These are phyloP conservation scores for Drosophila melanica DNA, from an alignment of 1,140 invertebrate genomes.

Conservation along the genomic window DNA sequence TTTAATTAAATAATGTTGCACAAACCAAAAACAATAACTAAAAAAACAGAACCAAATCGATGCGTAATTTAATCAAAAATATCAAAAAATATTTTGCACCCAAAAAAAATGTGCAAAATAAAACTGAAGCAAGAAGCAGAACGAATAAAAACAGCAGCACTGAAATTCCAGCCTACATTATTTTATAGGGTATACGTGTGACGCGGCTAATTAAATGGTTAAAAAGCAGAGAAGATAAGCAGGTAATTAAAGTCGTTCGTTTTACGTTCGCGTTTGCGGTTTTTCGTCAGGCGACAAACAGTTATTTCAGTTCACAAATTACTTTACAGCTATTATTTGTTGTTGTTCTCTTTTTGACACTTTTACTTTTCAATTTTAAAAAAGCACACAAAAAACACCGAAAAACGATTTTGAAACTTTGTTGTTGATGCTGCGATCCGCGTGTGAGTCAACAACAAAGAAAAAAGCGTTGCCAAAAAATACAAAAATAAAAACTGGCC, in stretches of 20 bases:
- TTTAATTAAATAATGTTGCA: slow-evolving; percentile 77
- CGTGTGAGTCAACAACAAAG: slow-evolving; percentile 36
- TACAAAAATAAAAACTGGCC: no score
- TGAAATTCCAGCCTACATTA: slow-evolving; percentile 1
- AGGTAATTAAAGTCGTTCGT: slow-evolving; percentile 21
- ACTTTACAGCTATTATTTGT: neutral
- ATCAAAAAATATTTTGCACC: slow-evolving; percentile 44
- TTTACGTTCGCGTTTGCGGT: slow-evolving; percentile 24
- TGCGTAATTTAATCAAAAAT: slow-evolving; percentile 65
- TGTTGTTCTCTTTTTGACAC: slow-evolving; percentile 22
- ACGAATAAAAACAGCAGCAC: slow-evolving; percentile 8
- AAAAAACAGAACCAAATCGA: slow-evolving; percentile 38
- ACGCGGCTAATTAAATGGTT: slow-evolving; percentile 19
- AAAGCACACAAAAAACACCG: neutral
- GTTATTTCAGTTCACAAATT: slow-evolving; percentile 37
- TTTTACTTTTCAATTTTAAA: slow-evolving; percentile 50
- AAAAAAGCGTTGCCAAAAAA: slow-evolving; percentile 4
- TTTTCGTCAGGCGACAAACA: slow-evolving; percentile 44
- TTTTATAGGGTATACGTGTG: neutral
- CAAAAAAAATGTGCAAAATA: neutral
- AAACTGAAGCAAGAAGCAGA: slow-evolving; percentile 7
- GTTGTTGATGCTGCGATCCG: slow-evolving; percentile 11
- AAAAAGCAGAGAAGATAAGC: slow-evolving; percentile 12
- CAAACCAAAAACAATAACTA: slow-evolving; percentile 7
- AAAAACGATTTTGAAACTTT: slow-evolving; percentile 1